Conservation (phyloP, 2,797 vertebrate species). For the Myotis pilosus region DNA sequence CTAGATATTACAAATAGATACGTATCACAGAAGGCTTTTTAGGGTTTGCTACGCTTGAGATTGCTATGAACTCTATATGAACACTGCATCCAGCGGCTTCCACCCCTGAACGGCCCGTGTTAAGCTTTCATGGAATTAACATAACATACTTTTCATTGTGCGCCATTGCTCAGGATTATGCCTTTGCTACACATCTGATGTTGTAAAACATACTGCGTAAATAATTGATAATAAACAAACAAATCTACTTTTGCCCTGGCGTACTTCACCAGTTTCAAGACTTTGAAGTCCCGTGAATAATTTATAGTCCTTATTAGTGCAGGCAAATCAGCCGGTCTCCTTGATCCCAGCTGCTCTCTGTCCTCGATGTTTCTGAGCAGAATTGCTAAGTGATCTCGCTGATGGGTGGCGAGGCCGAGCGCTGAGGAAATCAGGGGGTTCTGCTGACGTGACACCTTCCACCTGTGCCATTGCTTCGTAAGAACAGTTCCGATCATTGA, state of each 20-base stretch:
- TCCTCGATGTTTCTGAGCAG: constrained; percentile 77
- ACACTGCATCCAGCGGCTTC: constrained; percentile 58
- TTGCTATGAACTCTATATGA: constrained; percentile 70
- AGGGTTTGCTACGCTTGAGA: constrained; percentile 47
- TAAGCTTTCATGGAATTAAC: constrained; percentile 73
- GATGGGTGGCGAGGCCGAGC: constrained; percentile 63
- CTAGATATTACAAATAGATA: constrained; percentile 11
- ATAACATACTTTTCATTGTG: constrained; percentile 77
- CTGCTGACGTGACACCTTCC: neutral
- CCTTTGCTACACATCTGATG: constrained; percentile 78
- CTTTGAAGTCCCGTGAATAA: constrained; percentile 86
- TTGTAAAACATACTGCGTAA: constrained; percentile 81
- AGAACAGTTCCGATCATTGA: neutral
- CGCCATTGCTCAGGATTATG: constrained; percentile 74
- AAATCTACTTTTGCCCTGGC: constrained; percentile 79
- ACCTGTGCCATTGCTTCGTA: neutral
- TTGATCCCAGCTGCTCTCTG: constrained; percentile 80
- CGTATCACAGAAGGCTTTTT: constrained; percentile 4
- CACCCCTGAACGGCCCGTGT: constrained; percentile 20
- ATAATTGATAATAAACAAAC: constrained; percentile 86
- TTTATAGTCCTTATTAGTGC: constrained; percentile 83
- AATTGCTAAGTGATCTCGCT: constrained; percentile 74
- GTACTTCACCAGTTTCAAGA: constrained; percentile 80
- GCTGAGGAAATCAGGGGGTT: neutral
- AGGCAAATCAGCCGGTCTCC: constrained; percentile 81